Evolutionary conservation across 1,140 invertebrate genomes (phyloP).

Genomic region (Sipha flava): DNA sequence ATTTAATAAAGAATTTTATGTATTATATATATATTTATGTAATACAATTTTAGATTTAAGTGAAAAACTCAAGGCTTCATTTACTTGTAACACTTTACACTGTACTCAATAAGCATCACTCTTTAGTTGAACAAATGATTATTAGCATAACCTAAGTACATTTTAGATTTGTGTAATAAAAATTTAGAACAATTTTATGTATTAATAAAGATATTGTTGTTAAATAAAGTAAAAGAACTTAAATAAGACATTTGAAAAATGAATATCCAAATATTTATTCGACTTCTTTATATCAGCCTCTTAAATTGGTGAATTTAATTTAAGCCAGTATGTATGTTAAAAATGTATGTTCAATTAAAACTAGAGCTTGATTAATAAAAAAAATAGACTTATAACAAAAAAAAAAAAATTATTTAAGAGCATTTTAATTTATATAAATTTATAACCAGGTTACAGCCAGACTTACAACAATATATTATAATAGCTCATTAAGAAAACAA

Average conservation of each 20-base stretch:
- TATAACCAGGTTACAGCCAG: no score
- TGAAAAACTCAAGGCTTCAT: neutral
- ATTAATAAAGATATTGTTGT: neutral
- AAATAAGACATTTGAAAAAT: neutral
- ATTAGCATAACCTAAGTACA: neutral
- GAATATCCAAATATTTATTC: neutral
- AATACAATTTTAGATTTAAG: constrained; percentile 7
- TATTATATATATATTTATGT: neutral
- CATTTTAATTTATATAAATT: no score
- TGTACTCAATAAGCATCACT: neutral
- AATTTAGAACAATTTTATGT: neutral
- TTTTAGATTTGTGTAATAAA: neutral
- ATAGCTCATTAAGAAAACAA: no score
- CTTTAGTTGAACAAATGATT: neutral
- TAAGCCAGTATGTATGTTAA: no score
- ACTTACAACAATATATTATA: neutral
- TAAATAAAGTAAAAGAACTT: neutral
- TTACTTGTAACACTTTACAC: neutral
- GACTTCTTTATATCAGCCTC: neutral
- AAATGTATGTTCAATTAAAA: no score
- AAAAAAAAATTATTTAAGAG: no score
- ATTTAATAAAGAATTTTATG: neutral
- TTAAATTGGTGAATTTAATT: no score
- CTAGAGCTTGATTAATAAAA: no score
- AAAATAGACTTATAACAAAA: no score